phyloP scores from a whole-genome alignment of 1,140 invertebrate genomes.

The Potamilus streckersoni region DNA sequence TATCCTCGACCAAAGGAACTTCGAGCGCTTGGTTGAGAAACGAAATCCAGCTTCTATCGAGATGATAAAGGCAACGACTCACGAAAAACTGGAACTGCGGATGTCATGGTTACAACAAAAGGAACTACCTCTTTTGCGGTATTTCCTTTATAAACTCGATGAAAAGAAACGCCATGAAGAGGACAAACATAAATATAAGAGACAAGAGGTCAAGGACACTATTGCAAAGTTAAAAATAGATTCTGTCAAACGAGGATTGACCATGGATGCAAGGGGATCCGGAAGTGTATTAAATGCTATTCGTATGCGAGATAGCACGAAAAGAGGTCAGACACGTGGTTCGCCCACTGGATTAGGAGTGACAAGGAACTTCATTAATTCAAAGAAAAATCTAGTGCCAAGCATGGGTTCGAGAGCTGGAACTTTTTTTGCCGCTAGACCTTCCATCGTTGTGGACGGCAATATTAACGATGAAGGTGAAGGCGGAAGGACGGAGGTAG shows the following conservation, averaged over 20 bases:
- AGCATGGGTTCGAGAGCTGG: too few relatives aligned
- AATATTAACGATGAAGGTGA: too few relatives aligned
- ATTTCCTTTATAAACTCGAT: conserved; percentile 47
- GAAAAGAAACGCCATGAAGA: conserved; percentile 37
- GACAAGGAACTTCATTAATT: conserved; percentile 2
- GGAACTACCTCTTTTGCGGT: conserved; percentile 41
- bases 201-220: conserved; percentile 7
- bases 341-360: conserved; percentile 18
- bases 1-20: conserved; percentile 60
- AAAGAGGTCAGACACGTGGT: conserved; percentile 2
- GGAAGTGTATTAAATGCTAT: conserved; percentile 63
- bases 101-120: conserved; percentile 39
- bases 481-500: too few relatives aligned
- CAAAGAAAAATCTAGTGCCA: too few relatives aligned
- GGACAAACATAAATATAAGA: conserved; percentile 19
- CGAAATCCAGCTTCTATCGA: conserved; percentile 56
- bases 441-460: too few relatives aligned
- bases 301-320: conserved; percentile 49
- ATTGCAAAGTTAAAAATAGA: conserved; percentile 32
- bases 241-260: conserved; percentile 46
- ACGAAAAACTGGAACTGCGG: conserved; percentile 46
- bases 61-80: conserved; percentile 48
- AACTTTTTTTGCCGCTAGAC: too few relatives aligned
- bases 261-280: conserved; percentile 58
- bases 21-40: conserved; percentile 60